These are phyloP conservation scores for Acarapis woodi DNA, from an alignment of 1,140 invertebrate genomes.

Conservation along the genomic window DNA sequence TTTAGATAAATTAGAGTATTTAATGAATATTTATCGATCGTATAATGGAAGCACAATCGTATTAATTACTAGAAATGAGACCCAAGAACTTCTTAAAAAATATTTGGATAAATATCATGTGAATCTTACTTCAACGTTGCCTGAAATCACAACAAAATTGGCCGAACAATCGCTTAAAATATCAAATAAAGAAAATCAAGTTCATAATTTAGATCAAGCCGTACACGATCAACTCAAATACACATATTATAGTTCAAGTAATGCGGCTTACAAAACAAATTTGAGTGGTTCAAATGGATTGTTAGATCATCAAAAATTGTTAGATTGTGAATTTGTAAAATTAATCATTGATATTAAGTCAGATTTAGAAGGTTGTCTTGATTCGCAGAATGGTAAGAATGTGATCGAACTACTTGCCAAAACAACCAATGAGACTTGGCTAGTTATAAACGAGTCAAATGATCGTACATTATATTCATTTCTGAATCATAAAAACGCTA, in stretches of 20 bases:
- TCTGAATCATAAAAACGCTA: slow-evolving; percentile 9
- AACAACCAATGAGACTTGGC: slow-evolving; percentile 8
- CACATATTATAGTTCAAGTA: slow-evolving; percentile 3
- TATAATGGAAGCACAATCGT: slow-evolving; percentile 7
- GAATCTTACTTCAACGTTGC: not conserved
- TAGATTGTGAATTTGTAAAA: slow-evolving; percentile 6
- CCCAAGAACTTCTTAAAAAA: not conserved
- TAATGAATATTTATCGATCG: slow-evolving; percentile 8
- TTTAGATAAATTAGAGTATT: not conserved
- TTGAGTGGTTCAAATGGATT: slow-evolving; percentile 3
- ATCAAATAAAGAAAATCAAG: not conserved
- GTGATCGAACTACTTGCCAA: slow-evolving; percentile 8
- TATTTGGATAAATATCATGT: slow-evolving; percentile 6
- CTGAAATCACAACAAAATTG: slow-evolving; percentile 3
- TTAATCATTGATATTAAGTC: slow-evolving; percentile 8
- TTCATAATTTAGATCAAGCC: not conserved
- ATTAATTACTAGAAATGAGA: not conserved
- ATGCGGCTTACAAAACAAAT: not conserved
- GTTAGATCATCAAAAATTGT: slow-evolving; percentile 6
- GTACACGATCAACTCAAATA: slow-evolving; percentile 2
- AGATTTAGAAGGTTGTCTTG: not conserved
- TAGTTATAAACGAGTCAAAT: slow-evolving; percentile 3
- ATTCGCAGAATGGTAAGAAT: not conserved
- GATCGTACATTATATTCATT: slow-evolving; percentile 4
- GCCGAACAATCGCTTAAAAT: not conserved